Base-by-base conservation (phyloP, 2,113 vertebrate species). In the Phrynosoma blainvillii region DNA sequence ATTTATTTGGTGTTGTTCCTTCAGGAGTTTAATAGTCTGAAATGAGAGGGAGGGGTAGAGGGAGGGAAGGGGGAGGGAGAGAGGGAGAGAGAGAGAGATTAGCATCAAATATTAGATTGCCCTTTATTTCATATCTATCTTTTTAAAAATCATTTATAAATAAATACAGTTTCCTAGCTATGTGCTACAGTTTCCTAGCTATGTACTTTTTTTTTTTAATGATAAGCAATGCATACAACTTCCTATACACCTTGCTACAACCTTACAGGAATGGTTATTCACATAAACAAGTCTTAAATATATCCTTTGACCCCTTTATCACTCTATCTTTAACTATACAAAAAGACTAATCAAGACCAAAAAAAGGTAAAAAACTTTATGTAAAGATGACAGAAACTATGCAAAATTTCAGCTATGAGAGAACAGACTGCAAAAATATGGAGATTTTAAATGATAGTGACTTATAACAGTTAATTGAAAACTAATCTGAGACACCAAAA, bases 1-100 rank as follows among this genome's bases (percentile, higher is more conserved):
- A 98, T 99, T 99, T 98, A 97, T 98, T 98, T 97, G 97, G 96
- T 97, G 97, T 97, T 97, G 98, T 97, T 98, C 97, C 98, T 98
- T 97, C 96, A 97, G 97, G 96, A 97, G 96, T 97, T 96, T 96
- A 96, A 96, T 93, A 83, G 89, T 96, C 97, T 97, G 96, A 89
- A 97, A 96, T 89, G 95, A 94, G 78, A 89, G 87, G 82, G 82
- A 77, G 85, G 36, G 36, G 36, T 36, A 36, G 36, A 36, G 36
- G 36, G 36, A 36, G 36, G 36, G 36, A 36, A 2, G 36, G 36
- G 36, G 36, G 36, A 36, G 18, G 91, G 91, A 89, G 93, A 18
- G 91, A 88, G 87, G 93, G 56, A 91, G 68, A 94, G 16, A 90
- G 89, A 23, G 66, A 95, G 93, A 96, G 88, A 89, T 89, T 59